Base-by-base conservation (phyloP, 2,113 vertebrate genomes). In the Peromyscus maniculatus region DNA sequence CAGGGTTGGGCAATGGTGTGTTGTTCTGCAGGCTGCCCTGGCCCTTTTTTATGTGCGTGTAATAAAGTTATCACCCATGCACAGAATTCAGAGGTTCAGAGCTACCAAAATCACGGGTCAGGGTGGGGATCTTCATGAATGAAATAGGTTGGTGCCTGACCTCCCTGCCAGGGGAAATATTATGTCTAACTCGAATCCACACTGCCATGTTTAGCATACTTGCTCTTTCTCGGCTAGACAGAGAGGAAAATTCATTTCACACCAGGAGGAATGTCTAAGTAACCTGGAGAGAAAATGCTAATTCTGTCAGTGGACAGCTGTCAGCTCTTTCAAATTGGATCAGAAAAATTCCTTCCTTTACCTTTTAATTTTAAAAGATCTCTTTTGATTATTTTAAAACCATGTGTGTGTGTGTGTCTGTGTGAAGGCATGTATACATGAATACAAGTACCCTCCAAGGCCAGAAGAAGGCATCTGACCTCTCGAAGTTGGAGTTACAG, bases 91-190 rank as follows among this genome's bases (percentile, higher is more conserved):
- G 80, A n/a, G 39, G 22, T 89, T 64, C 74, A 57, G 77, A 78
- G 49, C 80, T 93, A 24, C 55, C 3, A 9, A 28, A 84, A 28
- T 64, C 15, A 83, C 78, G 16, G 96, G 69, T 4, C 69, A 78
- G 15, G 96, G 79, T 36, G 55, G 74, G 66, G n/a, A 64, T 19
- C 24, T 64, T 9, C 12, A 10, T 84, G 80, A 84, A 87, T 66
- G 89, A 96, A 77, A 87, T 62, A 74, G 49, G 59, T 89, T 96
- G 95, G 64, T 72, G 59, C 92, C 97, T 97, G 91, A 90, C 83
- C 59, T 82, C 36, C 26, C 94, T 66, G 66, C 86, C 36, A 36
- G 83, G 57, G 87, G 84, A 95, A 93, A 52, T 75, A 26, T 46
- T 88, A 88, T 78, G 17, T 87, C 55, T 97, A 83, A 91, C 92